Base-by-base conservation (phyloP, 1,140 invertebrate species). In the Monomorium pharaonis region DNA sequence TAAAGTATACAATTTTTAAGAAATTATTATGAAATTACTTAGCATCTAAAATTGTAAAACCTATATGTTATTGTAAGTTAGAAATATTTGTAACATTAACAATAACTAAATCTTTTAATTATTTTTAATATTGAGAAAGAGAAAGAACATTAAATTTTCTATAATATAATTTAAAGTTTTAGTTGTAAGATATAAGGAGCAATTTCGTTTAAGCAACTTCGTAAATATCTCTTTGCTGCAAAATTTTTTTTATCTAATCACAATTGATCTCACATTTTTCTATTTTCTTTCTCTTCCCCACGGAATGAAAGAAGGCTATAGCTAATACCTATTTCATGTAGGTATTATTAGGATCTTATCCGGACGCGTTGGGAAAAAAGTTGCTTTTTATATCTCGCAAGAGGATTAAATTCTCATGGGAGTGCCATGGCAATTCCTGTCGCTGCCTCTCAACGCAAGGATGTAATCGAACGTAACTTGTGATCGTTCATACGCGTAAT, bases 391-490 rank as follows among this genome's bases (percentile, higher is more conserved):
- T 81, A 54, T 54, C 63, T 69, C 47, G 16, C 33, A 44, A 54
- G 18, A 37, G 33, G 33, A 80, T 21, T 81, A 81, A 44, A 33
- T 27, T 30, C 78, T 70, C 65, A 7, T n/a, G 65, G 51, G 78
- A 58, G 24, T 16, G 18, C 12, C 63, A 24, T 2, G 27, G 78
- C 24, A 81, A 81, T 81, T 81, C 2, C 65, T 72, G 78, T 72
- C 49, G 6, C 65, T 56, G 3, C 18, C 37, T 58, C 18, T 70
- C 49, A 7, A 30, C 12, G 37, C 37, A 18, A 56, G 30, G 18
- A 81, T 49, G 33, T 81, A 30, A 81, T 78, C 75, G 75, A 78
- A 78, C 42, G 42, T 78, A 78, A 62, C 21, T 37, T 37, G 7
- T 44, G 51, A 24, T 3, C 18, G 24, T 70, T 10, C 65, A 30